Conservation (phyloP, 2,797 vertebrate species). For the Pachyuromys duprasi region DNA sequence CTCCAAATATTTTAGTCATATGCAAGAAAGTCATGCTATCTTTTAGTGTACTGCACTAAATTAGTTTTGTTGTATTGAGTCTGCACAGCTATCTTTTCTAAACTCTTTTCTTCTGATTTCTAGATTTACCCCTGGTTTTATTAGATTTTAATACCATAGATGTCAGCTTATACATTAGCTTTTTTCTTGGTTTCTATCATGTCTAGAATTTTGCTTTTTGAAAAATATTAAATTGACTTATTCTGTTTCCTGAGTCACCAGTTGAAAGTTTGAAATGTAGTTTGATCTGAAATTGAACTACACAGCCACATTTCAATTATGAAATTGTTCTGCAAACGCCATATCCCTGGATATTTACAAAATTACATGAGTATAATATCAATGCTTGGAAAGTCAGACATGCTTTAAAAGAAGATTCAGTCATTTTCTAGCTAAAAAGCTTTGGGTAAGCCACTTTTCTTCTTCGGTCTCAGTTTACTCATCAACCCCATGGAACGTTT, state of each 20-base stretch:
- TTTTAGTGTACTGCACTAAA: neutral
- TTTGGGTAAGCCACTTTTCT: neutral
- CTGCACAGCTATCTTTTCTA: neutral
- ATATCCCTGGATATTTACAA: slow-evolving; percentile 25
- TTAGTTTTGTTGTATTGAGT: slow-evolving; percentile 31
- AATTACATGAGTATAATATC: slow-evolving; percentile 17
- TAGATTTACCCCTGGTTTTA: slow-evolving; percentile 42
- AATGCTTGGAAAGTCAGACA: neutral
- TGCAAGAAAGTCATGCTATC: neutral
- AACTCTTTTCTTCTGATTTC: slow-evolving; percentile 37
- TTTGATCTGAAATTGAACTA: neutral
- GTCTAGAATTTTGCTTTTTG: neutral
- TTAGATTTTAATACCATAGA: neutral
- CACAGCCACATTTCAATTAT: neutral
- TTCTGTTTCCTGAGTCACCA: neutral
- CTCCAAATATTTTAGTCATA: neutral
- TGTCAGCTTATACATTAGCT: neutral
- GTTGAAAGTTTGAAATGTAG: slow-evolving; percentile 19
- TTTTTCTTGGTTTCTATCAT: neutral
- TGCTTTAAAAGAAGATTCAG: slow-evolving; percentile 38
- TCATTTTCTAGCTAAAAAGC: neutral
- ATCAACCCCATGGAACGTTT: slow-evolving; percentile 22
- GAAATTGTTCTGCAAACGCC: slow-evolving; percentile 18
- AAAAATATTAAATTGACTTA: slow-evolving; percentile 8
- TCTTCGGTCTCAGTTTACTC: slow-evolving; percentile 33